Conservation (phyloP, 2,797 vertebrate genomes). For the Melanotaenia nigrans region DNA sequence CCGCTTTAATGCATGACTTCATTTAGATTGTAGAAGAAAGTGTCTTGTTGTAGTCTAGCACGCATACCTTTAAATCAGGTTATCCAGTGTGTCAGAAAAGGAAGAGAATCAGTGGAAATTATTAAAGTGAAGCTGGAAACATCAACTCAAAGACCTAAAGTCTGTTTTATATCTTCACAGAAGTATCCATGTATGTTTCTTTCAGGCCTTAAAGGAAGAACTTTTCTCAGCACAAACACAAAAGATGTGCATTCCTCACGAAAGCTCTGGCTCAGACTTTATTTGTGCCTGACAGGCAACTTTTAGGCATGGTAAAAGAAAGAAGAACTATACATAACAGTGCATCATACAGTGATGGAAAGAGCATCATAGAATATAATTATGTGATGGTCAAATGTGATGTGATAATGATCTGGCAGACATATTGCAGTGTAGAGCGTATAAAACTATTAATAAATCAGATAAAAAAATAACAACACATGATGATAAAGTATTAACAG, state of each 20-base stretch:
- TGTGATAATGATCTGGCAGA: too few relatives aligned
- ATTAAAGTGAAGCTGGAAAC: not conserved
- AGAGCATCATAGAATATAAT: too few relatives aligned
- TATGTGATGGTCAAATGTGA: too few relatives aligned
- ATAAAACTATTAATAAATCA: too few relatives aligned
- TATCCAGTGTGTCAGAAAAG: not conserved
- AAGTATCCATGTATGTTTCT: not conserved
- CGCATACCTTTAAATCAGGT: not conserved
- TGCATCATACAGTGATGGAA: too few relatives aligned
- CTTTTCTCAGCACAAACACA: not conserved
- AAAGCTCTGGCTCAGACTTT: not conserved
- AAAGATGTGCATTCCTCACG: not conserved
- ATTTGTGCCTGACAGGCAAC: too few relatives aligned
- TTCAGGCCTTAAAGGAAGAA: not conserved
- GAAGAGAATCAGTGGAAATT: not conserved
- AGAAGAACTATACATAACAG: too few relatives aligned
- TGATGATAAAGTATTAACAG: not conserved
- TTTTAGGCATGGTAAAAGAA: too few relatives aligned
- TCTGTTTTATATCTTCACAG: not conserved
- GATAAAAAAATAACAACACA: not conserved
- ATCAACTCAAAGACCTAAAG: not conserved
- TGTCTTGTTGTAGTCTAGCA: not conserved
- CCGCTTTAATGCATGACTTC: slow-evolving; percentile 71
- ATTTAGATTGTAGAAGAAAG: slow-evolving; percentile 49
- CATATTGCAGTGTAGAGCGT: too few relatives aligned